Evolutionary conservation across 1,140 invertebrate genomes (phyloP), one percentile per base, ranked within the genome.

Genomic region (Lanistes nyassanus): DNA sequence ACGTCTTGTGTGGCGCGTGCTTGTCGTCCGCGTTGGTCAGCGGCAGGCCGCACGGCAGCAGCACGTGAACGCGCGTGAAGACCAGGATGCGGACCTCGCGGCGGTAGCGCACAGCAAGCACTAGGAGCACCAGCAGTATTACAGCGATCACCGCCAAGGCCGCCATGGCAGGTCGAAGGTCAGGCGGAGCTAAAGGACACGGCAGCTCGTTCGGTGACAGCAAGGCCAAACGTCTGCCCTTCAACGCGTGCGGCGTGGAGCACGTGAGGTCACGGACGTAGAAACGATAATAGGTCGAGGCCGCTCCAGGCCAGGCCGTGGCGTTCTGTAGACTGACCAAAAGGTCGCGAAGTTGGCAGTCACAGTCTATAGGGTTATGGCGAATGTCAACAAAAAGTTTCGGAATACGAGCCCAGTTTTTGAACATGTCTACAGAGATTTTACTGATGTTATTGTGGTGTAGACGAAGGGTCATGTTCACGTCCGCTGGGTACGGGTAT

Each of bases 21-120:
- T 19, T 3, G 36, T 21, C 67, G 9, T 72, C 60, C 13, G 55
- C 19, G 56, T 19, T 19, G 4, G 53, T 29, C 13, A 16, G 31
- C 11, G 70, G 70, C 3, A 42, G 36, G 3, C 74, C 74, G 68
- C 80, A 82, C 9, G 79, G 80, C 16, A 81, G 77, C 37, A 71
- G 62, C 4, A 84, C 71, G 66, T 81, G 62, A 0, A 81, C 66
- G 23, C 81, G 71, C 13, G 80, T 83, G 73, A 78, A 83, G 0
- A 78, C 58, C 26, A 84, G 56, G 55, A 85, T 84, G 13, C 79
- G 80, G 29, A 85, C 82, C 47, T 74, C 72, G 34, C 53, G 39
- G 16, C 74, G 62, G 37, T 68, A 75, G 16, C 64, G 39, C n/a
- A 67, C 62, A 51, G 64, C 65, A 36, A 75, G 26, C 21, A 66